phyloP scores from a whole-genome alignment of 1,140 invertebrate genomes.

The Acromyrmex charruanus region DNA sequence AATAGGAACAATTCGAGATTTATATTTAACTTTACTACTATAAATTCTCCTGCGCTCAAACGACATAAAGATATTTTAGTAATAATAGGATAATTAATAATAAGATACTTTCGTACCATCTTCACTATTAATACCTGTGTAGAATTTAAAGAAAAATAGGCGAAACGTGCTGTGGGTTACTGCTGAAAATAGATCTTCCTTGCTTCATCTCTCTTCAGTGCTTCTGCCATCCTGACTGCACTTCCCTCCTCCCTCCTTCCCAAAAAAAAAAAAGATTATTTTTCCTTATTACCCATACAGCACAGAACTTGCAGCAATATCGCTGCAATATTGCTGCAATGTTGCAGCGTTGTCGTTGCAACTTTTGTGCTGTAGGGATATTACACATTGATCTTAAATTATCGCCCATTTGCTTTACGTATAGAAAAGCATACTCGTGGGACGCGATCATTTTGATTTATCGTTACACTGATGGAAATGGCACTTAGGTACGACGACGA shows the following conservation, averaged over 20 bases:
- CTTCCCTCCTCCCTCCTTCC: too few species aligned
- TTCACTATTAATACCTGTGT: not conserved
- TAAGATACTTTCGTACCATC: not conserved
- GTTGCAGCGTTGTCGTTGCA: too few species aligned
- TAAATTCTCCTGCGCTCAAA: not conserved
- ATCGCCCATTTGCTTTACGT: conserved; percentile 53
- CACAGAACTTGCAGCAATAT: too few species aligned
- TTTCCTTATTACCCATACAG: conserved; percentile 23
- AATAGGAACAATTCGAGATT: not conserved
- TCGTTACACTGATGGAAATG: not conserved
- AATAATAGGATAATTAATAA: too few species aligned
- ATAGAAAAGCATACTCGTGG: conserved; percentile 7
- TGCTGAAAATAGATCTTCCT: conserved; percentile 33
- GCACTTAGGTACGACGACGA: conserved; percentile 41
- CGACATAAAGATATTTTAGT: conserved; percentile 18
- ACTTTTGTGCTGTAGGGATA: too few species aligned
- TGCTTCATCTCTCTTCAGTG: not conserved
- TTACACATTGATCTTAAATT: conserved; percentile 63
- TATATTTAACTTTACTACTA: not conserved
- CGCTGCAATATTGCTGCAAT: too few species aligned
- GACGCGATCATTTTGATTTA: conserved; percentile 49
- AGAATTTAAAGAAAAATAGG: conserved; percentile 31
- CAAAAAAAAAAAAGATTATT: conserved; percentile 1
- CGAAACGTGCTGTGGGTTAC: not conserved
- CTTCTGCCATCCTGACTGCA: not conserved